These are phyloP conservation scores for Sipha maydis DNA, from an alignment of 2,888 invertebrate genomes.

Conservation along the genomic window DNA sequence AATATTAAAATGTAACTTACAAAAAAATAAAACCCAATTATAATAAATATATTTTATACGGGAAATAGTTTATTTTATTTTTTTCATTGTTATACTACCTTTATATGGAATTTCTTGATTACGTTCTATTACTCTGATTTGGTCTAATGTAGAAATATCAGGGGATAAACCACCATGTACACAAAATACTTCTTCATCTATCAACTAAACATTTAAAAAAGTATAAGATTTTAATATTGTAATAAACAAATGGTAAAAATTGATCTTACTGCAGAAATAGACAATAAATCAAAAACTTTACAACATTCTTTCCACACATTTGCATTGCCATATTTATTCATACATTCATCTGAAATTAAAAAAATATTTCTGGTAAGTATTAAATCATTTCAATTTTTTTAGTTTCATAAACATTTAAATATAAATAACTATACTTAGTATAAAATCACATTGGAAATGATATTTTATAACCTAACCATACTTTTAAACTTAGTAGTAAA, in stretches of 20 bases:
- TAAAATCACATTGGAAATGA: not conserved
- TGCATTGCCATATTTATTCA: slow-evolving; percentile 98
- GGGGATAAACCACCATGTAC: slow-evolving; percentile 98
- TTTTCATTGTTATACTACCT: slow-evolving; percentile 69
- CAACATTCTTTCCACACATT: slow-evolving; percentile 99
- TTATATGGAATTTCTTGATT: slow-evolving; percentile 98
- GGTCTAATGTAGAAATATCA: slow-evolving; percentile 94
- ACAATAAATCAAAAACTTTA: slow-evolving; percentile 95
- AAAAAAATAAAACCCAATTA: not conserved
- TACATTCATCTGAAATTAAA: slow-evolving; percentile 84
- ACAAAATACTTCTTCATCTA: slow-evolving; percentile 96
- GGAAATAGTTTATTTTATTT: not conserved
- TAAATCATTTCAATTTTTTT: not conserved
- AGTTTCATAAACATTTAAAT: not conserved
- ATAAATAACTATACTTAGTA: not conserved
- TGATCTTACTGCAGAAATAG: slow-evolving; percentile 82
- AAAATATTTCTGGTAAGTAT: slow-evolving; percentile 1
- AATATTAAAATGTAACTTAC: too few species aligned
- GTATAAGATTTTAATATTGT: not conserved
- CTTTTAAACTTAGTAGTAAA: not conserved
- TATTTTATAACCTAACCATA: not conserved
- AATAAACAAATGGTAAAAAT: not conserved
- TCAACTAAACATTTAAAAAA: slow-evolving; percentile 70
- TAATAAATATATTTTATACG: not conserved
- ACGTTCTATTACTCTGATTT: slow-evolving; percentile 93